These are phyloP conservation scores for Morus bassanus DNA, from an alignment of 2,797 vertebrate genomes.

Conservation along the genomic window DNA sequence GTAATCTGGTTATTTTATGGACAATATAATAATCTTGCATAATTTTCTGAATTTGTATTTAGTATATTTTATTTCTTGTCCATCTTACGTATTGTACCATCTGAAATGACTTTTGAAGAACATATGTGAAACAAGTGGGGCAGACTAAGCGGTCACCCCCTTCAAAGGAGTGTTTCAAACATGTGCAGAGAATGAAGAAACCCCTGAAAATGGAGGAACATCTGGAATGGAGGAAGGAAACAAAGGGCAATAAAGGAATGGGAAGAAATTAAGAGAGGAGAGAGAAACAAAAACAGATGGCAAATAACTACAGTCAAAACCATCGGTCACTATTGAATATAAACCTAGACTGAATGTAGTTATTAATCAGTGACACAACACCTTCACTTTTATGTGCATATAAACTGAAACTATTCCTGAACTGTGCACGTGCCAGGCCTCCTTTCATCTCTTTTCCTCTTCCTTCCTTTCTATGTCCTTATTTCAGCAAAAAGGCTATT, in stretches of 20 bases:
- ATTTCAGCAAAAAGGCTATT: neutral
- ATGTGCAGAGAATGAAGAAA: neutral
- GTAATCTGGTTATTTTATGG: neutral
- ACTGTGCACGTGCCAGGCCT: fast-evolving
- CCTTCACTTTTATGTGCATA: neutral
- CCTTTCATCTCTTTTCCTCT: neutral
- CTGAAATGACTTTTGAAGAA: neutral
- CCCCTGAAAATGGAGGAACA: neutral
- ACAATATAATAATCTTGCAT: neutral
- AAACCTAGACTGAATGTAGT: neutral
- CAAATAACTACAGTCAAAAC: neutral
- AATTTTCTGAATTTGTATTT: neutral
- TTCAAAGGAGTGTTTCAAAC: neutral
- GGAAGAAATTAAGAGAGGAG: neutral
- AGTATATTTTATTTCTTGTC: neutral
- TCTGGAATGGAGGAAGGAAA: neutral
- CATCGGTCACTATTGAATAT: neutral
- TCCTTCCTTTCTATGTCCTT: neutral
- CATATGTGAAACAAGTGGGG: neutral
- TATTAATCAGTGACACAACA: neutral
- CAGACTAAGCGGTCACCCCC: neutral
- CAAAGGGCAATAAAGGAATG: neutral
- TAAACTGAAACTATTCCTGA: neutral
- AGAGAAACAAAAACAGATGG: neutral
- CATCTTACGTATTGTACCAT: fast-evolving